Evolutionary conservation across 2,113 vertebrate genomes (phyloP).

Genomic region (Cheirogaleus medius): DNA sequence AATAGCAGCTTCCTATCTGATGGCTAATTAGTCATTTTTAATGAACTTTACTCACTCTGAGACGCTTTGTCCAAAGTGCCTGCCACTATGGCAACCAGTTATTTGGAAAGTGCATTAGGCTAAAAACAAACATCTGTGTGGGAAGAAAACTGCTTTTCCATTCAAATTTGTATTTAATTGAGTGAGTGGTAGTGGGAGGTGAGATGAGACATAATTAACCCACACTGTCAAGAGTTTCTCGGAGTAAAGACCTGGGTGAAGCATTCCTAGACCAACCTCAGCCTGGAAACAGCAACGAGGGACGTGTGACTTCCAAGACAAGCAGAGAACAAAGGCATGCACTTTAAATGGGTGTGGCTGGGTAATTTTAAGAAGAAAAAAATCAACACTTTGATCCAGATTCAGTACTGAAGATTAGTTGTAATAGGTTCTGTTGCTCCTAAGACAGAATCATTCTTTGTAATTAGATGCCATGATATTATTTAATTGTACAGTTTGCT

Average conservation of each 20-base stretch:
- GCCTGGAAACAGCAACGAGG: not conserved
- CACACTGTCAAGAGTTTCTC: not conserved
- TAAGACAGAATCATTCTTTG: constrained; percentile 6
- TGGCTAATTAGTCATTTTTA: constrained; percentile 66
- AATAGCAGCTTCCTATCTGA: constrained; percentile 7
- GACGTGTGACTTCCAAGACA: not conserved
- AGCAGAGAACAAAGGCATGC: not conserved
- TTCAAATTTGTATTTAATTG: constrained; percentile 57
- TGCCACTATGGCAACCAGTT: constrained; percentile 55
- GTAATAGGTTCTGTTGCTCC: not conserved
- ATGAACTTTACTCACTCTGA: constrained; percentile 53
- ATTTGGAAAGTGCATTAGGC: constrained; percentile 60
- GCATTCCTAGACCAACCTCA: not conserved
- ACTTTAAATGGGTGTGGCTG: not conserved
- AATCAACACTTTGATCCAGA: not conserved
- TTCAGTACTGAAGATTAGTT: not conserved
- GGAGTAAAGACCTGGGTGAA: not conserved
- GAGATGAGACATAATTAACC: constrained; percentile 39
- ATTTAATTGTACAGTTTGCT: constrained; percentile 19
- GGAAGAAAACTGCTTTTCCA: constrained; percentile 35
- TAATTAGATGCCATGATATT: not conserved
- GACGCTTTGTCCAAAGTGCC: constrained; percentile 40
- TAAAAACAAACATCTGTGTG: constrained; percentile 65
- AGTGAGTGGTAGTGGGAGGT: constrained; percentile 22
- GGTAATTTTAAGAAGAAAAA: not conserved